Percentiles rank a stretch among this genome's conserved stretches.
phyloP scores from a whole-genome alignment of 2,113 vertebrate species.

The Falcunculus frontatus region DNA sequence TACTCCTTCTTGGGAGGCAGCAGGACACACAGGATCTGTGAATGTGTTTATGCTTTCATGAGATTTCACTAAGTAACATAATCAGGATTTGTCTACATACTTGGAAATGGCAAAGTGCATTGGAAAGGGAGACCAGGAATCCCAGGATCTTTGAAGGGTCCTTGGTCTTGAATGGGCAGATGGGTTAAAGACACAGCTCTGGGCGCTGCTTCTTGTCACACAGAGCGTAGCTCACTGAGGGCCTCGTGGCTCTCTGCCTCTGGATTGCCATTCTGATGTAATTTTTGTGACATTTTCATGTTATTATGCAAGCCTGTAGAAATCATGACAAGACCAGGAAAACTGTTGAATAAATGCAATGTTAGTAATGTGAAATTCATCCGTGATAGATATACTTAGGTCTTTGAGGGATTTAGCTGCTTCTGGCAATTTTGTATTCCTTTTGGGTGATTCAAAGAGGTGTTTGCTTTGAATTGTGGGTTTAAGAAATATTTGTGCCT shows the following conservation, averaged over 20 bases:
- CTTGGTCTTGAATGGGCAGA: neutral
- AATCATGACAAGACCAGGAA: neutral
- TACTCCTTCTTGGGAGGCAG: neutral
- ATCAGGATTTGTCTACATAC: neutral
- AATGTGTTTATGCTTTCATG: neutral
- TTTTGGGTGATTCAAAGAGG: neutral
- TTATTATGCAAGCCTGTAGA: constrained; percentile 1
- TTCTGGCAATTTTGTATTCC: neutral
- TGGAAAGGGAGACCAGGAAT: neutral
- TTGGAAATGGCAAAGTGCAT: neutral
- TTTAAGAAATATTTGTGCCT: neutral
- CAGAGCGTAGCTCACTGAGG: neutral
- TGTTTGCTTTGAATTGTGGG: neutral
- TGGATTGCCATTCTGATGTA: neutral
- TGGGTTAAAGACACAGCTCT: neutral
- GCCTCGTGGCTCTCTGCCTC: neutral
- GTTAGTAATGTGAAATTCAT: neutral
- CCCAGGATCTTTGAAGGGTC: neutral
- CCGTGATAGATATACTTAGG: neutral
- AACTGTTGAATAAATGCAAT: neutral
- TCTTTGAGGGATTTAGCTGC: neutral
- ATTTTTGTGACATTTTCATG: constrained; percentile 9
- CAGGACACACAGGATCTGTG: neutral
- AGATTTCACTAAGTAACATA: neutral
- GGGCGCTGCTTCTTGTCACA: neutral